A percentile compares a stretch with the other conserved stretches of the same genome.
phyloP scores from a whole-genome alignment of 2,888 invertebrate genomes.

The Palloptera scutellata region DNA sequence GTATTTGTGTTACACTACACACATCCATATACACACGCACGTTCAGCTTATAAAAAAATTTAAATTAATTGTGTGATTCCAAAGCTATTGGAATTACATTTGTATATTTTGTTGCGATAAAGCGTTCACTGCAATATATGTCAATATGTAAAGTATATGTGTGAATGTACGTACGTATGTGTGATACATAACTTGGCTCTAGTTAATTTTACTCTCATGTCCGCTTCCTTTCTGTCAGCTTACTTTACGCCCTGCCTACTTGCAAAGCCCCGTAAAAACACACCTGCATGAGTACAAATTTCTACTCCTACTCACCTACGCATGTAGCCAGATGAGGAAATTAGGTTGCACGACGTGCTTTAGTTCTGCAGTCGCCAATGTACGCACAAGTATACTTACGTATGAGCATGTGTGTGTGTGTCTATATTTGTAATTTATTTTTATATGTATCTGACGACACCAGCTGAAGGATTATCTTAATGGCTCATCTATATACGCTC shows the following conservation, averaged over 20 bases:
- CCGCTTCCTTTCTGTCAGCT: too few species aligned
- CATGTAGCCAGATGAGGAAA: neutral
- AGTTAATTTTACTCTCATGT: too few species aligned
- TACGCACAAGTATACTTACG: neutral
- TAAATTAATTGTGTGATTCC: too few species aligned
- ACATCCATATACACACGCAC: neutral
- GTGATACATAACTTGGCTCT: too few species aligned
- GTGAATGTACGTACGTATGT: too few species aligned
- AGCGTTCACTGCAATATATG: too few species aligned
- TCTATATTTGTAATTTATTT: constrained; percentile 13
- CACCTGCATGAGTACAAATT: neutral
- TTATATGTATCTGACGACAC: constrained; percentile 5
- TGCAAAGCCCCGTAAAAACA: too few species aligned
- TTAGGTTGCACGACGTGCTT: neutral
- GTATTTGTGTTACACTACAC: neutral
- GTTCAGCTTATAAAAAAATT: too few species aligned
- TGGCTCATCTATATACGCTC: constrained; percentile 8
- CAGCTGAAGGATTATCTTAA: constrained; percentile 24
- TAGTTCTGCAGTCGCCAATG: neutral
- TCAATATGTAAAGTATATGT: too few species aligned
- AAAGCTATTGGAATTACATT: too few species aligned
- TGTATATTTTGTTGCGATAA: too few species aligned
- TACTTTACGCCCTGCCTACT: too few species aligned
- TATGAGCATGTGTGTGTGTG: constrained; percentile 8
- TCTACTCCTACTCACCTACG: neutral